phyloP scores from a whole-genome alignment of 2,888 invertebrate genomes.

The Argyresthia goedartella region DNA sequence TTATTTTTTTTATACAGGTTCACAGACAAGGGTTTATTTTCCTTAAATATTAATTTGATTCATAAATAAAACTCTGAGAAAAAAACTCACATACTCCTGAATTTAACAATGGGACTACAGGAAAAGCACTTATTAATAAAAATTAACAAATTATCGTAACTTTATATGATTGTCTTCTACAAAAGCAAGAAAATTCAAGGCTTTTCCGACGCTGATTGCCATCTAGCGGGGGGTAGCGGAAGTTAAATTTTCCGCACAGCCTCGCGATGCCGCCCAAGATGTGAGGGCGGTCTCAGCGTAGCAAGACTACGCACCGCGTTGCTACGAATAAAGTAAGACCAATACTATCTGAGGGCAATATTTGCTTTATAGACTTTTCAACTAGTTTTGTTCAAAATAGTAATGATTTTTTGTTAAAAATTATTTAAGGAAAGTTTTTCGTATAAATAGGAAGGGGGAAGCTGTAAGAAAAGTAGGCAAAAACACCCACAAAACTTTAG shows the following conservation, averaged over 20 bases:
- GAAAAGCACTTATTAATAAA: neutral
- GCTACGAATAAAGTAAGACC: too few species aligned
- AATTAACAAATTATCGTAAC: neutral
- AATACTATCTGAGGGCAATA: neutral
- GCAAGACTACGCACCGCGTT: neutral
- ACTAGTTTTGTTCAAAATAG: too few species aligned
- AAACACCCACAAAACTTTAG: conserved; percentile 27
- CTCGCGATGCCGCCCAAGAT: neutral
- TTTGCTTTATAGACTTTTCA: neutral
- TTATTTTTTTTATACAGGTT: too few species aligned
- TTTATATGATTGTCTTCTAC: too few species aligned
- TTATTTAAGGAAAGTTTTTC: too few species aligned
- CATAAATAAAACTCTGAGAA: too few species aligned
- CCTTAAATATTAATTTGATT: too few species aligned
- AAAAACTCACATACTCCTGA: too few species aligned
- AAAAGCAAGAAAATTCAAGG: neutral
- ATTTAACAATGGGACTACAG: too few species aligned
- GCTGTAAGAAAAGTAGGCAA: neutral
- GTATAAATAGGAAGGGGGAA: neutral
- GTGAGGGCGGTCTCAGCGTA: neutral
- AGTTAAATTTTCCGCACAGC: neutral
- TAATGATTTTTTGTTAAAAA: too few species aligned
- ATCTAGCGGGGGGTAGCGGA: conserved; percentile 59
- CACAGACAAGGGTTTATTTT: too few species aligned
- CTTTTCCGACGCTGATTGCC: conserved; percentile 25